Conservation (phyloP, 2,113 vertebrate genomes). For the Motacilla tschutschensis region DNA sequence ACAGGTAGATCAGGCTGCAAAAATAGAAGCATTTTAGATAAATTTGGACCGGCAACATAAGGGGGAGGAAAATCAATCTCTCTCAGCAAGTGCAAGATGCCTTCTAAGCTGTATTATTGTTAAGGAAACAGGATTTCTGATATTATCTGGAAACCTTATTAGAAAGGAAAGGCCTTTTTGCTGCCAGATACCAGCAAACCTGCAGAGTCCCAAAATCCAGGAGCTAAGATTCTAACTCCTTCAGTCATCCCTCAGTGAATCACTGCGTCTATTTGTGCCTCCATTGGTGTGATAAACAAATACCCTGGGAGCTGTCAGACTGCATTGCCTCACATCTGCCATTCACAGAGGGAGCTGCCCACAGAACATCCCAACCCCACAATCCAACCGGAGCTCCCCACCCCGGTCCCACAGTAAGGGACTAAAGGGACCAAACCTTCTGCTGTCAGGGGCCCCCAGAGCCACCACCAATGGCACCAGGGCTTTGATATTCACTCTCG, state of each 20-base stretch:
- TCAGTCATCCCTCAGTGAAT: neutral
- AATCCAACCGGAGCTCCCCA: neutral
- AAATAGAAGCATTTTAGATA: neutral
- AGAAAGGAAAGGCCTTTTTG: neutral
- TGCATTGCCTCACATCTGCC: neutral
- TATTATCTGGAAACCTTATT: neutral
- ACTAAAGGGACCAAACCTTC: neutral
- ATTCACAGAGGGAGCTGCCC: neutral
- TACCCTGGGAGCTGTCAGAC: fast-evolving
- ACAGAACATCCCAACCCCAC: too few relatives aligned
- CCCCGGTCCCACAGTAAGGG: neutral
- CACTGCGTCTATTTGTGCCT: neutral
- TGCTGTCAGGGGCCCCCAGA: neutral
- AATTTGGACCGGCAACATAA: neutral
- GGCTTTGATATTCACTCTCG: neutral
- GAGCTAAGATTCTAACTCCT: neutral
- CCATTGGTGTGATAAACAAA: neutral
- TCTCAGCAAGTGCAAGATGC: neutral
- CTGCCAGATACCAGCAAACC: neutral
- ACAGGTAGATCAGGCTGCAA: neutral
- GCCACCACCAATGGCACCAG: neutral
- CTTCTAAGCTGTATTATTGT: neutral
- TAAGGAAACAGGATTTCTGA: neutral
- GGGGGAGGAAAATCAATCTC: neutral
- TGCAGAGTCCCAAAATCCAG: fast-evolving